phyloP scores from a whole-genome alignment of 2,113 vertebrate species.

The Malaclemys terrapin region DNA sequence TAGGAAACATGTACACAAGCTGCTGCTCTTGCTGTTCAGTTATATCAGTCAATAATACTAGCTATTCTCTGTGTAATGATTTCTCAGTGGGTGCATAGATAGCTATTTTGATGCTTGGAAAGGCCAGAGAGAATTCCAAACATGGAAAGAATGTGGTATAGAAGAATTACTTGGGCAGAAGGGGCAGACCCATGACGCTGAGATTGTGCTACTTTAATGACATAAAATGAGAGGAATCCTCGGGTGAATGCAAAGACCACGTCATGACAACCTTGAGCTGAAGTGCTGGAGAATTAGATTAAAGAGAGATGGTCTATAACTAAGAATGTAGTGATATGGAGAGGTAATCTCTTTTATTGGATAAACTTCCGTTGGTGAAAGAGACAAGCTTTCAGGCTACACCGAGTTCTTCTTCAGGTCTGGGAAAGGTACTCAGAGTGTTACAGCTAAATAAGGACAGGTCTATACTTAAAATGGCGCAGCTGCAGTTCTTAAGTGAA shows the following conservation, averaged over 20 bases:
- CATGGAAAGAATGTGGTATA: neutral
- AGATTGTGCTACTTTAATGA: slow-evolving; percentile 25
- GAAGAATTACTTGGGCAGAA: neutral
- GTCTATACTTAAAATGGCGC: too few relatives aligned
- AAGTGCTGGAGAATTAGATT: neutral
- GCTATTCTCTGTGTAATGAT: neutral
- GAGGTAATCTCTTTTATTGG: neutral
- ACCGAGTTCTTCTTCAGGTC: too few relatives aligned
- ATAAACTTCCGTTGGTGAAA: too few relatives aligned
- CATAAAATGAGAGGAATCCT: neutral
- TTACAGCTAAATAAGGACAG: too few relatives aligned
- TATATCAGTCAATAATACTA: neutral
- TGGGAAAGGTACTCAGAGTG: too few relatives aligned
- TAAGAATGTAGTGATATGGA: neutral
- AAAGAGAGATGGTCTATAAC: neutral
- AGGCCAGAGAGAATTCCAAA: neutral
- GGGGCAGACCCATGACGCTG: neutral
- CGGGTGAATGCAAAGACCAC: neutral
- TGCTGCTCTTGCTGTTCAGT: neutral
- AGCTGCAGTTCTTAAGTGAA: too few relatives aligned
- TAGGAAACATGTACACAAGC: neutral
- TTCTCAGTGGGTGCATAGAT: fast-evolving
- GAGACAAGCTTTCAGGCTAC: too few relatives aligned
- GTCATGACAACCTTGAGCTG: neutral
- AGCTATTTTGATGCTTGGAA: neutral